phyloP scores from a whole-genome alignment of 1,140 invertebrate species.

The Hyles vespertilio region DNA sequence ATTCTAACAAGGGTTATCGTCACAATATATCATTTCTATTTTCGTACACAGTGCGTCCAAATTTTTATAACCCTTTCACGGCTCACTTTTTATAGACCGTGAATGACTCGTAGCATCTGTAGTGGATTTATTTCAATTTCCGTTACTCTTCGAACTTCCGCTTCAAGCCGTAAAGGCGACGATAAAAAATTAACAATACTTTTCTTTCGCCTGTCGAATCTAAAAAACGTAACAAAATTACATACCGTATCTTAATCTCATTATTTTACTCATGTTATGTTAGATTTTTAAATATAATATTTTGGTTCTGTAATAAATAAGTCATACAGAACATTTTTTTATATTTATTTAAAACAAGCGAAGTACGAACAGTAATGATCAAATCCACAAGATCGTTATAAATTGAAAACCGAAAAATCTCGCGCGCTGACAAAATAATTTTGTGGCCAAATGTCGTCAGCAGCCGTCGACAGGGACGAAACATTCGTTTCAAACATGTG shows the following conservation, averaged over 20 bases:
- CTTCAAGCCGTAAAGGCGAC: slow-evolving; percentile 53
- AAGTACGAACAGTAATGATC: no score
- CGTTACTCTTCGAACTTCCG: slow-evolving; percentile 63
- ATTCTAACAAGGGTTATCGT: not conserved
- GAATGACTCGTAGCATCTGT: slow-evolving; percentile 64
- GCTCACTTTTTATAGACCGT: slow-evolving; percentile 53
- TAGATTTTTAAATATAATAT: no score
- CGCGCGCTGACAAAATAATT: slow-evolving; percentile 10
- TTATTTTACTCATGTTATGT: no score
- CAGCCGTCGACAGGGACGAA: slow-evolving; percentile 46
- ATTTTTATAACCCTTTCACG: slow-evolving; percentile 60
- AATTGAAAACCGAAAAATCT: slow-evolving; percentile 1
- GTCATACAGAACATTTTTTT: no score
- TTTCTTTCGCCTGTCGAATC: not conserved
- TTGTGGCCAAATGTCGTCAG: slow-evolving; percentile 35
- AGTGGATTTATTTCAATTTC: slow-evolving; percentile 70
- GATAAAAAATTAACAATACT: slow-evolving; percentile 59
- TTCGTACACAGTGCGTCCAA: slow-evolving; percentile 36
- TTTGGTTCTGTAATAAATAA: no score
- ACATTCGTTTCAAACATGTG: slow-evolving; percentile 61
- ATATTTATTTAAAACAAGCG: no score
- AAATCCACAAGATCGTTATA: no score
- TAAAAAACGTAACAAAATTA: no score
- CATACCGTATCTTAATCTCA: no score
- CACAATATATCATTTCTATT: slow-evolving; percentile 34